Base-by-base conservation (phyloP, 1,140 invertebrate species). In the Portunus trituberculatus region DNA sequence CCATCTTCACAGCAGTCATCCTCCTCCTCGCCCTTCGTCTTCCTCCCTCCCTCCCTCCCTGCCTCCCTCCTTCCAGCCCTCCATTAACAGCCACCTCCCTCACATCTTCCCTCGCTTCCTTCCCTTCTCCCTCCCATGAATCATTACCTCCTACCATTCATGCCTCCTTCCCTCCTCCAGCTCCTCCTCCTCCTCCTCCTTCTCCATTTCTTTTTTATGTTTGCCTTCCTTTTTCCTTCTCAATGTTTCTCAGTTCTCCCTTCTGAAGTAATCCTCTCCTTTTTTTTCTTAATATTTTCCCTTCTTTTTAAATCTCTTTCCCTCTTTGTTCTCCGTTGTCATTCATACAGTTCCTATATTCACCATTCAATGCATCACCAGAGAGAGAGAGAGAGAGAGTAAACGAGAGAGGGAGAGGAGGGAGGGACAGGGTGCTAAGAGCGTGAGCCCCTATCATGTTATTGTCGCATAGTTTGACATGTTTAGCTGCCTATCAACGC, bases 111-210 rank as follows among this genome's bases (percentile, higher is more conserved):
- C 45, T 48, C 45, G 48, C 83, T 86, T 86, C 32, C 83, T 39
- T 48, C 89, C 89, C 89, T n/a, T 48, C 89, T 48, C 59, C 46
- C 52, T 82, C 91, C 48, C 91, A 67, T 92, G 45, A n/a, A 32
- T 84, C 31, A 32, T 29, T 45, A 32, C 28, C 86, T 45, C 86
- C 86, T 20, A 16, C 45, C 86, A 16, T n/a, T 45, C 16, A 25
- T 45, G 8, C 87, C 45, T 45, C 59, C 4, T 16, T 4, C 39
- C 6, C 39, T 39, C 14, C 29, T 82, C 76, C 76, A n/a, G 32
- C 59, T 82, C 31, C 83, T 25, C 45, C 31, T 25, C 82, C 16
- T 6, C 25, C 32, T 83, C 82, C 45, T 28, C 20, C 59, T 39
- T n/a, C 90, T 59, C 52, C 91, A 2, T n/a, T 16, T 39, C 25